These are phyloP conservation scores for Gorsachius magnificus DNA, from an alignment of 2,797 vertebrate species.

Conservation along the genomic window DNA sequence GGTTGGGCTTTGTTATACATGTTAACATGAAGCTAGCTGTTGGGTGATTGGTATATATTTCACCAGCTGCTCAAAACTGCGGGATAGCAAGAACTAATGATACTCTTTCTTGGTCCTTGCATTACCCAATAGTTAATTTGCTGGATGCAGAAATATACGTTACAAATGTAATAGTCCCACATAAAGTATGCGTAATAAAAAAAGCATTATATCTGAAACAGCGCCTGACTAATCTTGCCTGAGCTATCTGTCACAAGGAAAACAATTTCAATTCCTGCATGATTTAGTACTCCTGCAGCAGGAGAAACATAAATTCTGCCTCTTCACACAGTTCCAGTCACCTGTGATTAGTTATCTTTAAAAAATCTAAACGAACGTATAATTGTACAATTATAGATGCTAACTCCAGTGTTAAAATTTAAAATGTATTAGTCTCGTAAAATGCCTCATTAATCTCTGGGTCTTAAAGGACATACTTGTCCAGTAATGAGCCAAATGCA, in stretches of 20 bases:
- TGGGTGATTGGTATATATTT: slow-evolving; percentile 66
- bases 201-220: slow-evolving; percentile 60
- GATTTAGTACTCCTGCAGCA: slow-evolving; percentile 45
- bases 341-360: slow-evolving; percentile 73
- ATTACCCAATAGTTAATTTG: slow-evolving; percentile 56
- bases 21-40: slow-evolving; percentile 53
- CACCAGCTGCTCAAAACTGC: slow-evolving; percentile 67
- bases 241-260: slow-evolving; percentile 57
- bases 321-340: slow-evolving; percentile 60
- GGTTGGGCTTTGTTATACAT: slow-evolving; percentile 69
- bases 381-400: slow-evolving; percentile 78
- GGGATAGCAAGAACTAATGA: slow-evolving; percentile 59
- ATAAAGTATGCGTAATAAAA: slow-evolving; percentile 16
- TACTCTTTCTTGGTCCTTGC: slow-evolving; percentile 26
- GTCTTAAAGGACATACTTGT: slow-evolving; percentile 76
- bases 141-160: not conserved
- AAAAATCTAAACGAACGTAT: slow-evolving; percentile 72
- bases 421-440: slow-evolving; percentile 78
- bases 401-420: slow-evolving; percentile 74
- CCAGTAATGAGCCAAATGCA: slow-evolving; percentile 68
- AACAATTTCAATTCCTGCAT: slow-evolving; percentile 51
- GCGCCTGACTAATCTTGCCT: slow-evolving; percentile 52
- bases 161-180: slow-evolving; percentile 26
- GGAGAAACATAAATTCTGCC: slow-evolving; percentile 56
- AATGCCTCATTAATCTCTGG: slow-evolving; percentile 77